phyloP scores from a whole-genome alignment of 1,140 invertebrate species.

The Zaprionus lachaisei region DNA sequence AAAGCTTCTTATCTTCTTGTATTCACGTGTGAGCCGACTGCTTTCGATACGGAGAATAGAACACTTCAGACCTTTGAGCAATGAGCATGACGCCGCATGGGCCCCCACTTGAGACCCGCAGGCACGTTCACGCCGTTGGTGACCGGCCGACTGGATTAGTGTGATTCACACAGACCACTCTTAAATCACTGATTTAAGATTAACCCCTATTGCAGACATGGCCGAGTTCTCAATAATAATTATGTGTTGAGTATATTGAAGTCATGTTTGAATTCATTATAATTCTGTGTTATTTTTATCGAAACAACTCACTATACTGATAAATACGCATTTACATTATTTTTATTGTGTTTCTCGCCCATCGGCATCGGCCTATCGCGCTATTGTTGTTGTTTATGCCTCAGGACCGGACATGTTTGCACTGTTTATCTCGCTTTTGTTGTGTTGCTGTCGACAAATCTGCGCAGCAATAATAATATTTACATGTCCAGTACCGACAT shows the following conservation, averaged over 20 bases:
- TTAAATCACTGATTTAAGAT: conserved; percentile 1
- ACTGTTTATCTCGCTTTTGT: conserved; percentile 55
- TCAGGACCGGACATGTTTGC: conserved; percentile 52
- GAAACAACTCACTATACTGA: background rate
- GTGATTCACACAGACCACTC: conserved; percentile 37
- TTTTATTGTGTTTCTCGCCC: conserved; percentile 32
- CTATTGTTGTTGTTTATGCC: conserved; percentile 49
- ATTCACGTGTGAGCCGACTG: conserved; percentile 62
- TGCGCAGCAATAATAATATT: conserved; percentile 57
- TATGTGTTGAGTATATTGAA: conserved; percentile 10
- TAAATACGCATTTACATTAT: background rate
- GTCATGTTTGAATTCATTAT: conserved; percentile 1
- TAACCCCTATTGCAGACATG: background rate
- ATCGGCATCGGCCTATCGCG: conserved; percentile 44
- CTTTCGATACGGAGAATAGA: conserved; percentile 54
- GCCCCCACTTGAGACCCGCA: conserved; percentile 17
- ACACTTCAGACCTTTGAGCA: conserved; percentile 50
- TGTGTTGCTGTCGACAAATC: conserved; percentile 45
- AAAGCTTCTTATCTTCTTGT: conserved; percentile 29
- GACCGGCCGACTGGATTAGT: conserved; percentile 6
- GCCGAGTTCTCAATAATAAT: background rate
- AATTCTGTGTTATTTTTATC: conserved; percentile 39
- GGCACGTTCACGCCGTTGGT: conserved; percentile 7
- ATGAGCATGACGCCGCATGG: conserved; percentile 45
- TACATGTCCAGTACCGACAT: conserved; percentile 46